phyloP scores from a whole-genome alignment of 2,113 vertebrate genomes.

The Trachemys scripta region DNA sequence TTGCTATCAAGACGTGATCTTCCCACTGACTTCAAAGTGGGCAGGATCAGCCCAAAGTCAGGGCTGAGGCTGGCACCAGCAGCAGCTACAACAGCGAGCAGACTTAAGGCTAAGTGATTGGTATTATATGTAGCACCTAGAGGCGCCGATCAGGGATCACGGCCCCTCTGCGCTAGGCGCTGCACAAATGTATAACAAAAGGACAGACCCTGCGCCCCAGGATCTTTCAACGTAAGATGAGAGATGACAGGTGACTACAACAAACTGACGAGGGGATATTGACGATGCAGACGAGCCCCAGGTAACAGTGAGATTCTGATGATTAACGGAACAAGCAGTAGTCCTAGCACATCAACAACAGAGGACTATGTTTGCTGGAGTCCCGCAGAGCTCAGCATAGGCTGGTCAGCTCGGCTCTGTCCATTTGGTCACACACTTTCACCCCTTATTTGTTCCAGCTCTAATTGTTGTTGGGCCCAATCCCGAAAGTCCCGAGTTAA shows the following conservation, averaged over 20 bases:
- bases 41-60: not conserved
- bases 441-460: not conserved
- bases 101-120: not conserved
- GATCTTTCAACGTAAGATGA: not conserved
- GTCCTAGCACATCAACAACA: not conserved
- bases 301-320: not conserved
- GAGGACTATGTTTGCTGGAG: too few species aligned
- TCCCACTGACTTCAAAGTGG: not conserved
- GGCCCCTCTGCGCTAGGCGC: not conserved
- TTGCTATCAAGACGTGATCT: rapidly evolving
- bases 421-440: not conserved
- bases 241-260: not conserved
- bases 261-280: not conserved
- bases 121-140: not conserved
- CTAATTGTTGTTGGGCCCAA: not conserved
- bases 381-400: not conserved
- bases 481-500: not conserved
- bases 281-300: not conserved
- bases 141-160: too few species aligned
- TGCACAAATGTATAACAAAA: not conserved
- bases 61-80: not conserved
- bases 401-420: not conserved
- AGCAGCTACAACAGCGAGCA: not conserved
- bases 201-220: not conserved
- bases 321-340: not conserved